Conservation (phyloP, 2,797 vertebrate genomes). For the Melopsittacus undulatus region DNA sequence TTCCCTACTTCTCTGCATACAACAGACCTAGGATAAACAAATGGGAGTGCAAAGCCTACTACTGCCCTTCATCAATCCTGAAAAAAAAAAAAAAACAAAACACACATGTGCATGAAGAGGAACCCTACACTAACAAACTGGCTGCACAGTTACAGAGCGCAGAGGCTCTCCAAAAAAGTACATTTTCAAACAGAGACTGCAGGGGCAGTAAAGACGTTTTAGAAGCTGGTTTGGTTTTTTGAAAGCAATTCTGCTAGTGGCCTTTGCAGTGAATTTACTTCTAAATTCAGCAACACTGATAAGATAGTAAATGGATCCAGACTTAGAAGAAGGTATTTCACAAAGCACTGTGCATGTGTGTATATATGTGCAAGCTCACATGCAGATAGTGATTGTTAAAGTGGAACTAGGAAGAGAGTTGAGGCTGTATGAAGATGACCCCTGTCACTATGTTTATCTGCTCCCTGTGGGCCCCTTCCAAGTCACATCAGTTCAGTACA, state of each 20-base stretch:
- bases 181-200: conserved; percentile 20
- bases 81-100: background rate
- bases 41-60: background rate
- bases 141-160: background rate
- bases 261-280: conserved; percentile 32
- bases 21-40: background rate
- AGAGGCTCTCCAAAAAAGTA: background rate
- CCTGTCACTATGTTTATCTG: conserved; percentile 6
- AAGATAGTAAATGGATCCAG: background rate
- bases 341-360: background rate
- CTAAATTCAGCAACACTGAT: conserved; percentile 11
- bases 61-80: background rate
- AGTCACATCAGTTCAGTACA: conserved; percentile 34
- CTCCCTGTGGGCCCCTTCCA: conserved; percentile 9
- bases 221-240: background rate
- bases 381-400: background rate
- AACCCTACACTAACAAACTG: conserved; percentile 13
- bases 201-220: conserved; percentile 8
- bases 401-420: background rate
- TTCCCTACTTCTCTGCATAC: conserved; percentile 11
- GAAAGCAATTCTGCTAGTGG: conserved; percentile 28
- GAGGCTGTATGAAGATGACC: conserved; percentile 1
- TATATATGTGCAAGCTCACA: background rate
- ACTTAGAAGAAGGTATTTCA: background rate
- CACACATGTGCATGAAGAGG: background rate